Conservation (phyloP, 2,888 invertebrate genomes). For the Drosophila putrida region DNA sequence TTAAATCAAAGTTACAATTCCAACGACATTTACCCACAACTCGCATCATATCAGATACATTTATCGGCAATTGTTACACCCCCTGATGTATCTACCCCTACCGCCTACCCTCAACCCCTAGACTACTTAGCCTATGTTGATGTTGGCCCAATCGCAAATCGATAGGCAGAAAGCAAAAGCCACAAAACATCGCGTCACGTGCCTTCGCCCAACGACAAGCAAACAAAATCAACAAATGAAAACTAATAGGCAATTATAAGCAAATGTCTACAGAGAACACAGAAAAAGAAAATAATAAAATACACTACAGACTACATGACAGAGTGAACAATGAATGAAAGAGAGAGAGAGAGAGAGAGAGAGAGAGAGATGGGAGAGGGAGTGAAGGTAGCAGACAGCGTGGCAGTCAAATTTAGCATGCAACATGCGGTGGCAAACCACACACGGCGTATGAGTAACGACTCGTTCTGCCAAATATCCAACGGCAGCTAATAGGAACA, state of each 20-base stretch:
- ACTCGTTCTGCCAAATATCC: slow-evolving; percentile 27
- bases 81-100: not conserved
- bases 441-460: slow-evolving; percentile 57
- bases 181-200: slow-evolving; percentile 32
- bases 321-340: not conserved
- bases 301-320: not conserved
- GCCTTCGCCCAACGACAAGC: slow-evolving; percentile 34
- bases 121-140: not conserved
- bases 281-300: not conserved
- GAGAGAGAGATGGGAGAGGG: not conserved
- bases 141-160: slow-evolving; percentile 36
- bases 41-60: slow-evolving; percentile 25
- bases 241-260: slow-evolving; percentile 80
- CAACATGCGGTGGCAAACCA: slow-evolving; percentile 44
- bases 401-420: slow-evolving; percentile 37
- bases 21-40: slow-evolving; percentile 10
- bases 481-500: slow-evolving; percentile 28
- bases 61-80: slow-evolving; percentile 24
- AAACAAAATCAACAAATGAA: slow-evolving; percentile 77
- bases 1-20: slow-evolving; percentile 28
- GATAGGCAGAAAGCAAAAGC: slow-evolving; percentile 24
- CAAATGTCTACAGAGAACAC: slow-evolving; percentile 51
- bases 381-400: slow-evolving; percentile 9
- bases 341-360: slow-evolving; percentile 1
- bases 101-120: not conserved